Conservation (phyloP, 2,888 invertebrate genomes). For the Ecliptopera silaceata region DNA sequence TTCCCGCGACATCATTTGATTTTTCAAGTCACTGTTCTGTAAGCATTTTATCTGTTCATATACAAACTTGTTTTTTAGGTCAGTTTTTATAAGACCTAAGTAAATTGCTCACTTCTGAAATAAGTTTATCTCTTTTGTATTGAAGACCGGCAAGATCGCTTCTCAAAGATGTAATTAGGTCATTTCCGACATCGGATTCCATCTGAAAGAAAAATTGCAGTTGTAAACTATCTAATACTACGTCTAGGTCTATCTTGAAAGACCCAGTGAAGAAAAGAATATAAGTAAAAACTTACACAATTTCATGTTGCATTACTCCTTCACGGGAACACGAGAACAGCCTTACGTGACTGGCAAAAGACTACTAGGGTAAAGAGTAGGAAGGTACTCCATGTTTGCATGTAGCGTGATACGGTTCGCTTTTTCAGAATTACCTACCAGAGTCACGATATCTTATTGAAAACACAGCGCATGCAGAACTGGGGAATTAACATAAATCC, state of each 20-base stretch:
- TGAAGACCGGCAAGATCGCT: slow-evolving; percentile 93
- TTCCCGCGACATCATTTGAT: slow-evolving; percentile 87
- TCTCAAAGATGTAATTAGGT: slow-evolving; percentile 88
- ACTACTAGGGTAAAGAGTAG: slow-evolving; percentile 60
- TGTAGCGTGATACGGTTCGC: slow-evolving; percentile 72
- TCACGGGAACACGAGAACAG: slow-evolving; percentile 47
- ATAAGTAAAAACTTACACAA: slow-evolving; percentile 40
- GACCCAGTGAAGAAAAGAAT: not conserved
- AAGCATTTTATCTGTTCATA: slow-evolving; percentile 35
- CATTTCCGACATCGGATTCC: slow-evolving; percentile 83
- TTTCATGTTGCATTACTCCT: slow-evolving; percentile 14
- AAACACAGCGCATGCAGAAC: slow-evolving; percentile 39
- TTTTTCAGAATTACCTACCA: slow-evolving; percentile 59
- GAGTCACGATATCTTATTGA: slow-evolving; percentile 73
- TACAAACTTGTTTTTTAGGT: not conserved
- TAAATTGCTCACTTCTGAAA: slow-evolving; percentile 85
- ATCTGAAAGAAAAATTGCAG: slow-evolving; percentile 63
- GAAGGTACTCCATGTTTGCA: slow-evolving; percentile 54
- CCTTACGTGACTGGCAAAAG: slow-evolving; percentile 62
- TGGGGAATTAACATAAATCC: slow-evolving; percentile 53
- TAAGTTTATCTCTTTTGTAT: slow-evolving; percentile 91
- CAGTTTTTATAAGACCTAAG: not conserved
- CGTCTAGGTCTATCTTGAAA: not conserved
- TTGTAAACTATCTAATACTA: not conserved
- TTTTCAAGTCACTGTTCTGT: slow-evolving; percentile 88